phyloP scores from a whole-genome alignment of 2,888 invertebrate species.

The Cheilosia variabilis region DNA sequence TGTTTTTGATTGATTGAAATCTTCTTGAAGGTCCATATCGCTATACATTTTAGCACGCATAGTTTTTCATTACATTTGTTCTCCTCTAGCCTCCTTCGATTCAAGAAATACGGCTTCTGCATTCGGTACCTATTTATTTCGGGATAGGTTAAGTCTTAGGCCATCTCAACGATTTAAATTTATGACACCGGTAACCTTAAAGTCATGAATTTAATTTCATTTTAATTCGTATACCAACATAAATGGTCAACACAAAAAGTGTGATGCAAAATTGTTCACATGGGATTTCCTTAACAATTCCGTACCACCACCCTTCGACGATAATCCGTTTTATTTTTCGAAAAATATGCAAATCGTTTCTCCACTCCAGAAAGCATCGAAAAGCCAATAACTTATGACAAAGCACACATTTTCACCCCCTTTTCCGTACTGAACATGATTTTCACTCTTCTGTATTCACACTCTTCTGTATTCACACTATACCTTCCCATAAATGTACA shows the following conservation, averaged over 20 bases:
- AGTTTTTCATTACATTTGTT: too few species aligned
- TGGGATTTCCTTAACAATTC: neutral
- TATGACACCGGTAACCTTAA: neutral
- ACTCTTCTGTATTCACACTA: too few species aligned
- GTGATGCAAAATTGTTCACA: neutral
- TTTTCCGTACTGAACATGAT: neutral
- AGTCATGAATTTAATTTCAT: neutral
- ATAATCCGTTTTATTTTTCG: constrained; percentile 7
- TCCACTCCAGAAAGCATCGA: constrained; percentile 10
- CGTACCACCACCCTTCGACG: neutral
- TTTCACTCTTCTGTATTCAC: neutral
- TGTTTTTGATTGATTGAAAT: too few species aligned
- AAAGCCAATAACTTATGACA: constrained; percentile 52
- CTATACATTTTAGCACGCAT: too few species aligned
- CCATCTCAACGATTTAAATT: too few species aligned
- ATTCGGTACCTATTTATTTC: too few species aligned
- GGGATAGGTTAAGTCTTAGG: too few species aligned
- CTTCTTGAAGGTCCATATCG: too few species aligned
- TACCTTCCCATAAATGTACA: too few species aligned
- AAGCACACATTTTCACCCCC: constrained; percentile 39
- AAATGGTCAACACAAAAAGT: neutral
- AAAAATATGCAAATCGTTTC: constrained; percentile 49
- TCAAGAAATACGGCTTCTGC: too few species aligned
- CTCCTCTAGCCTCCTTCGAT: too few species aligned
- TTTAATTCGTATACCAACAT: neutral